phyloP scores from a whole-genome alignment of 2,797 vertebrate species.

The Rhincodon typus region DNA sequence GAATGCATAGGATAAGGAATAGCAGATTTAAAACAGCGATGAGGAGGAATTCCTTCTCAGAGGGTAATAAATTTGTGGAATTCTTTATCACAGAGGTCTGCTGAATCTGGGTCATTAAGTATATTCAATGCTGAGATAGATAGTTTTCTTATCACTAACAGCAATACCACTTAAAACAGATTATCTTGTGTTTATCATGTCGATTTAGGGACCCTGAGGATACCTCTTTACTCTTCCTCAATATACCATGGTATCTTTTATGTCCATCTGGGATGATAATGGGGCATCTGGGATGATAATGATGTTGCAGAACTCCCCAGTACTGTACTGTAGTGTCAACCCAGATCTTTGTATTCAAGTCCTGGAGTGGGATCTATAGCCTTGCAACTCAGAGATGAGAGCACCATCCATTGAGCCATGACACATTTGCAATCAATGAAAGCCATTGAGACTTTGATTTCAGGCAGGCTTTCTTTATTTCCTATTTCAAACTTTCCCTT shows the following conservation, averaged over 20 bases:
- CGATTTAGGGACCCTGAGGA: background rate
- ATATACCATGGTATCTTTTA: background rate
- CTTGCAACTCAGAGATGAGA: background rate
- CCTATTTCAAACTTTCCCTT: background rate
- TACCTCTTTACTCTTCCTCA: background rate
- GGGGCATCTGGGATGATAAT: background rate
- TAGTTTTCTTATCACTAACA: background rate
- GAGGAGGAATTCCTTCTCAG: too few species aligned
- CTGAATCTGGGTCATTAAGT: too few species aligned
- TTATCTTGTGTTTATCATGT: background rate
- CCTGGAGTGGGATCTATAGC: background rate
- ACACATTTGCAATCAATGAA: background rate
- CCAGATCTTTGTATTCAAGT: background rate
- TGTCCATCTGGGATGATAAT: background rate
- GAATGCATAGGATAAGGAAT: too few species aligned
- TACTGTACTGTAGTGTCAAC: background rate
- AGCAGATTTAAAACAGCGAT: too few species aligned
- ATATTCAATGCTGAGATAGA: too few species aligned
- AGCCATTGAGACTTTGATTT: background rate
- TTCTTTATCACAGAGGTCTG: too few species aligned
- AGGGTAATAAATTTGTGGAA: too few species aligned
- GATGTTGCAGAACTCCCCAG: background rate
- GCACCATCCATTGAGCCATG: background rate
- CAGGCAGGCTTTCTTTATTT: background rate
- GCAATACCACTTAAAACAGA: background rate